Evolutionary conservation across 2,888 invertebrate genomes (phyloP).

Genomic region (Nomada fucata): DNA sequence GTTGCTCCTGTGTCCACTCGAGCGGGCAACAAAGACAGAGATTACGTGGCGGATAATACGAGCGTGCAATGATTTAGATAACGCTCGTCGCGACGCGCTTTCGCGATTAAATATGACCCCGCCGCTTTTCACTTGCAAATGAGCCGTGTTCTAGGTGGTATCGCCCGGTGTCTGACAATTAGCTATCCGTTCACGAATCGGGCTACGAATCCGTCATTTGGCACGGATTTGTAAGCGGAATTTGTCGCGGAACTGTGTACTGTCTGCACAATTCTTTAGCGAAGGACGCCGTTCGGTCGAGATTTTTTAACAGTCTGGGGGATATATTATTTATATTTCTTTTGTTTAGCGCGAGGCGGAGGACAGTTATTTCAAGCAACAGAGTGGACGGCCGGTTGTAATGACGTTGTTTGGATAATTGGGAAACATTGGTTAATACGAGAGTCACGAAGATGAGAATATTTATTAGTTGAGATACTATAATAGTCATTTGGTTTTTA

Average conservation of each 20-base stretch:
- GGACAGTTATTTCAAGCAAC: too few species aligned
- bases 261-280: not conserved
- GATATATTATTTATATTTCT: too few species aligned
- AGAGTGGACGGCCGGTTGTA: too few species aligned
- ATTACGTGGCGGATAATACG: slow-evolving; percentile 12
- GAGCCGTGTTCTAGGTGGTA: not conserved
- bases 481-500: too few species aligned
- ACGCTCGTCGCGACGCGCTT: slow-evolving; percentile 19
- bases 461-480: too few species aligned
- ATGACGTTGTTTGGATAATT: too few species aligned
- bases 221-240: not conserved
- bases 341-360: not conserved
- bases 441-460: too few species aligned
- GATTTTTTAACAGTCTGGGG: too few species aligned
- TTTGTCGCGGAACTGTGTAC: not conserved
- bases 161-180: too few species aligned
- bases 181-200: not conserved
- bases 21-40: not conserved
- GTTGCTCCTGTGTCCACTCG: slow-evolving; percentile 43
- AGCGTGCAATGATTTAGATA: slow-evolving; percentile 20
- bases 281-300: too few species aligned
- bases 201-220: not conserved
- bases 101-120: slow-evolving; percentile 6
- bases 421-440: too few species aligned
- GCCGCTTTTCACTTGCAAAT: not conserved